A percentile compares a stretch with the other conserved stretches of the same genome.
phyloP scores from a whole-genome alignment of 2,888 invertebrate species.

The Spodoptera exigua region DNA sequence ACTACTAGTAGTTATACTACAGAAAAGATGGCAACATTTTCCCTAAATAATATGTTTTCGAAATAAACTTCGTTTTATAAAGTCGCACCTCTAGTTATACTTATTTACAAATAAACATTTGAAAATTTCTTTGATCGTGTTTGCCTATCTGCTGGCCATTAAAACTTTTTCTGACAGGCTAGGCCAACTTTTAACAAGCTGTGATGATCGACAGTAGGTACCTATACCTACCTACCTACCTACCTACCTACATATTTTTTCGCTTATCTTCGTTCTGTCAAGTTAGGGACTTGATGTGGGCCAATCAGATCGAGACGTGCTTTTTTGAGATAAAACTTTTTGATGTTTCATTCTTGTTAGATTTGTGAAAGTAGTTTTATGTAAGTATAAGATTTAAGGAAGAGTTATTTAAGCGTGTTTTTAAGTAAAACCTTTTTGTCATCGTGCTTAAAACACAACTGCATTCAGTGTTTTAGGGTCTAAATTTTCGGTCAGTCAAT shows the following conservation, averaged over 20 bases:
- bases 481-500: too few relatives aligned
- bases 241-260: slow-evolving; percentile 40
- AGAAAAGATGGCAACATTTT: too few relatives aligned
- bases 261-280: slow-evolving; percentile 46
- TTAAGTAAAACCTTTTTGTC: too few relatives aligned
- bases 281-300: slow-evolving; percentile 33
- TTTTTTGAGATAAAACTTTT: slow-evolving; percentile 15
- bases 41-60: not conserved
- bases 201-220: slow-evolving; percentile 50
- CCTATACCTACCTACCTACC: too few relatives aligned
- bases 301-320: slow-evolving; percentile 26
- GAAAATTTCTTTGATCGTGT: slow-evolving; percentile 58
- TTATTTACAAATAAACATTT: slow-evolving; percentile 58
- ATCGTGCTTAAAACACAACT: too few relatives aligned
- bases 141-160: slow-evolving; percentile 55
- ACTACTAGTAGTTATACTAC: too few relatives aligned
- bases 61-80: slow-evolving; percentile 18
- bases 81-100: slow-evolving; percentile 39
- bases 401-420: too few relatives aligned
- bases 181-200: slow-evolving; percentile 60
- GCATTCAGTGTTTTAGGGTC: too few relatives aligned
- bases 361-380: not conserved
- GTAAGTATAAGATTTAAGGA: too few relatives aligned
- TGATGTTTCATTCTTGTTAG: not conserved
- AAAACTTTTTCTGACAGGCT: slow-evolving; percentile 53